These are phyloP conservation scores for Atethmia centrago DNA, from an alignment of 2,888 invertebrate species.

Conservation along the genomic window DNA sequence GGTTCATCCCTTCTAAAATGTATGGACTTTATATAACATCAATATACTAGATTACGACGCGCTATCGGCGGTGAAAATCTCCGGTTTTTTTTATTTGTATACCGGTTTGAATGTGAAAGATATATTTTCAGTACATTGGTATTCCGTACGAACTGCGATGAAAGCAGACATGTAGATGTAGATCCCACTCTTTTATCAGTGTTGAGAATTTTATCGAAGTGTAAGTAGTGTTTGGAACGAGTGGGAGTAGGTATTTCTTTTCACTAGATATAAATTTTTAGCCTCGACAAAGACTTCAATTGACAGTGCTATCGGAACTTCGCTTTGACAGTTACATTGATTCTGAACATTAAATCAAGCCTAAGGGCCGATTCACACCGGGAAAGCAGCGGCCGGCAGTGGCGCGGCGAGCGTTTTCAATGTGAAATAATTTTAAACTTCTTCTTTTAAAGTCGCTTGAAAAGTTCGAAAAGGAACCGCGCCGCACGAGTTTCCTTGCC, in stretches of 20 bases:
- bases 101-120: conserved; percentile 34
- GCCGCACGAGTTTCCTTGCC: no score
- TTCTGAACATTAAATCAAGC: conserved; percentile 22
- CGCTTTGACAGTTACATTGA: conserved; percentile 33
- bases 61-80: conserved; percentile 36
- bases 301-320: conserved; percentile 26
- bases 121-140: conserved; percentile 41
- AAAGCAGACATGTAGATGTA: conserved; percentile 16
- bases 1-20: conserved; percentile 35
- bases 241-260: background rate
- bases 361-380: conserved; percentile 6
- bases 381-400: no score
- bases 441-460: no score
- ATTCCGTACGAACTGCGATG: conserved; percentile 19
- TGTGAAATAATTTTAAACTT: no score
- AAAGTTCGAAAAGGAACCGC: no score
- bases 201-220: conserved; percentile 28
- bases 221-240: conserved; percentile 9
- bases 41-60: conserved; percentile 35
- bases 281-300: conserved; percentile 38
- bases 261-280: conserved; percentile 22
- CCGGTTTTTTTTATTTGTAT: conserved; percentile 40
- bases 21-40: conserved; percentile 40
- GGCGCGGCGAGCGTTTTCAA: no score
- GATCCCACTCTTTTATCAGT: conserved; percentile 32